A percentile compares a stretch with the other conserved stretches of the same genome.
Conservation (phyloP, 2,888 invertebrate species). For the Caenorhabditis angaria region DNA sequence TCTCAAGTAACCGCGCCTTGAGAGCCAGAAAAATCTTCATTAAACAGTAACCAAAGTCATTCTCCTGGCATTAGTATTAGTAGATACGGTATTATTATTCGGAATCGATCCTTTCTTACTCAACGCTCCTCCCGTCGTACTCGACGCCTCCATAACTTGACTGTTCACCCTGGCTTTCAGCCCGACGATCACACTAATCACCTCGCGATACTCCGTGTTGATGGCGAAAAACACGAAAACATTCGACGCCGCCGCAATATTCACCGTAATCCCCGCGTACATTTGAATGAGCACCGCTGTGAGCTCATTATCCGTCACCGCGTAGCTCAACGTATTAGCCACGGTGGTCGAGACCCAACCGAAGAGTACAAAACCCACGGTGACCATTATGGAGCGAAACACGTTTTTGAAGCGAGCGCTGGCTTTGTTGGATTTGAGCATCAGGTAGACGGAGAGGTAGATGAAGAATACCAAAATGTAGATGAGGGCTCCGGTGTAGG, state of each 20-base stretch:
- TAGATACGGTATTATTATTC: not conserved
- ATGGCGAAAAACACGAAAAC: slow-evolving; percentile 47
- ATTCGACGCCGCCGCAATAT: slow-evolving; percentile 41
- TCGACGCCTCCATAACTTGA: slow-evolving; percentile 10
- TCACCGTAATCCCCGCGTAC: slow-evolving; percentile 52
- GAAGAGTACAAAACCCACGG: slow-evolving; percentile 44
- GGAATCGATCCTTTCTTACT: not conserved
- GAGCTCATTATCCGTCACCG: slow-evolving; percentile 20
- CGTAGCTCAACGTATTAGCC: slow-evolving; percentile 37
- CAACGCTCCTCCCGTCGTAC: not conserved
- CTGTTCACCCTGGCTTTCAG: slow-evolving; percentile 19
- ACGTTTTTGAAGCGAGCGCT: slow-evolving; percentile 46
- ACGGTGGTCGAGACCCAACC: slow-evolving; percentile 44
- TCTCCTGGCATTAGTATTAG: not conserved
- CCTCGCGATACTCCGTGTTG: slow-evolving; percentile 40
- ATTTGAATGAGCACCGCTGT: slow-evolving; percentile 39
- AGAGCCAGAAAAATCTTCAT: no score
- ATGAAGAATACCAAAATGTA: slow-evolving; percentile 33
- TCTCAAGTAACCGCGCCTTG: no score
- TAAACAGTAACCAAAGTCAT: no score
- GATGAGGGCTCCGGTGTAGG: slow-evolving; percentile 38
- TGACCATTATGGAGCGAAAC: slow-evolving; percentile 43
- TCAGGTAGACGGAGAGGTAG: slow-evolving; percentile 31
- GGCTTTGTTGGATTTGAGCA: slow-evolving; percentile 36
- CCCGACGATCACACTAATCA: slow-evolving; percentile 28